Evolutionary conservation across 2,113 vertebrate species (phyloP).

Genomic region (Antechinus flavipes): DNA sequence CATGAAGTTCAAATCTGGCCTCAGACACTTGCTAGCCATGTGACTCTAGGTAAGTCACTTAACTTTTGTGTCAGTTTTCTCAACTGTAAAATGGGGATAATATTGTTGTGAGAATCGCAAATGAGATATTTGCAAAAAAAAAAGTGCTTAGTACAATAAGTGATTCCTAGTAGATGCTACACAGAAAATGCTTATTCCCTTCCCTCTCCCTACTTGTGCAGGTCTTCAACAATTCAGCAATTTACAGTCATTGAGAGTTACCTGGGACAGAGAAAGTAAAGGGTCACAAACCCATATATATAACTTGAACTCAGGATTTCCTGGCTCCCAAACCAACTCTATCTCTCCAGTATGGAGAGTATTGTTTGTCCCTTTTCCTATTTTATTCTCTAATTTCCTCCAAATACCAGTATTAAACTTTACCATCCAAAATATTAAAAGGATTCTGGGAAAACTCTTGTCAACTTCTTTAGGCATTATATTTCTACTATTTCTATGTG

Average conservation of each 20-base stretch:
- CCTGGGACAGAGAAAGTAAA: background rate
- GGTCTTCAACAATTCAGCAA: background rate
- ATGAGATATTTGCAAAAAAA: background rate
- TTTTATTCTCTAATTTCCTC: background rate
- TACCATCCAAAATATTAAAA: constrained; percentile 41
- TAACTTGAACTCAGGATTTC: background rate
- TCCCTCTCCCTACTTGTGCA: background rate
- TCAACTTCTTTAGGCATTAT: background rate
- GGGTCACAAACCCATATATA: background rate
- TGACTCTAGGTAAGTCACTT: background rate
- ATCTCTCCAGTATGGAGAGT: background rate
- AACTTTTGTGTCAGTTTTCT: background rate
- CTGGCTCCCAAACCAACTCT: background rate
- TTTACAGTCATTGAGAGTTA: background rate
- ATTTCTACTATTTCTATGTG: background rate
- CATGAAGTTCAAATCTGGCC: background rate
- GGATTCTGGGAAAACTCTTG: background rate
- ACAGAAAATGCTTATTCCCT: background rate
- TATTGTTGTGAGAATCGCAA: background rate
- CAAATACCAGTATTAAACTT: background rate
- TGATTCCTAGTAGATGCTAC: background rate
- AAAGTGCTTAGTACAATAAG: background rate
- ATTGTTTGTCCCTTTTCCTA: background rate
- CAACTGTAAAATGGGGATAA: background rate
- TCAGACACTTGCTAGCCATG: background rate